phyloP scores from a whole-genome alignment of 2,888 invertebrate genomes.

The Chymomyza procnemis region DNA sequence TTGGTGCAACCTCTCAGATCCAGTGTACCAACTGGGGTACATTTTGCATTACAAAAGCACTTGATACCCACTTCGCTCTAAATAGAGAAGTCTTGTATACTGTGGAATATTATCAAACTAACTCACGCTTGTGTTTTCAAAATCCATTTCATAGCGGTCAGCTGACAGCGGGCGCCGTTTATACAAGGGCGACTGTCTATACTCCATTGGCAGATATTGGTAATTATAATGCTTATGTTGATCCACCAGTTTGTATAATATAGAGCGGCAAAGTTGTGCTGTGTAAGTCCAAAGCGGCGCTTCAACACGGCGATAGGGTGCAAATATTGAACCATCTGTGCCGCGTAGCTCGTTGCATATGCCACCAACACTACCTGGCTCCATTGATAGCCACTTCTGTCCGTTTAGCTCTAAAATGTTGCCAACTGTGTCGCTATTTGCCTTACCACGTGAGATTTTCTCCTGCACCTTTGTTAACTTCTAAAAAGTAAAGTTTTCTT shows the following conservation, averaged over 20 bases:
- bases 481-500: too few relatives aligned
- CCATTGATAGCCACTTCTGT: slow-evolving; percentile 81
- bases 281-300: slow-evolving; percentile 85
- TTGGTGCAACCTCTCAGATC: slow-evolving; percentile 82
- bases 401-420: slow-evolving; percentile 85
- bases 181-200: too few relatives aligned
- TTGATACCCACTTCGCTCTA: slow-evolving; percentile 58
- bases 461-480: not conserved
- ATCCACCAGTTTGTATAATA: slow-evolving; percentile 82
- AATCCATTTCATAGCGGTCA: slow-evolving; percentile 83
- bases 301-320: slow-evolving; percentile 84
- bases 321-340: slow-evolving; percentile 92
- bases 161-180: too few relatives aligned
- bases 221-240: too few relatives aligned
- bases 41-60: slow-evolving; percentile 80
- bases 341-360: slow-evolving; percentile 87
- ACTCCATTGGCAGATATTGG: too few relatives aligned
- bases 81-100: not conserved
- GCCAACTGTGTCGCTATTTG: slow-evolving; percentile 85
- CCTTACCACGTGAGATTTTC: slow-evolving; percentile 86
- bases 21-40: slow-evolving; percentile 85
- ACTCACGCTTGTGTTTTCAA: slow-evolving; percentile 82
- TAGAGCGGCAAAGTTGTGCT: slow-evolving; percentile 86
- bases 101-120: not conserved
- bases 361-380: slow-evolving; percentile 80